These are phyloP conservation scores for Menura novaehollandiae DNA, from an alignment of 2,113 vertebrate species.

Conservation along the genomic window DNA sequence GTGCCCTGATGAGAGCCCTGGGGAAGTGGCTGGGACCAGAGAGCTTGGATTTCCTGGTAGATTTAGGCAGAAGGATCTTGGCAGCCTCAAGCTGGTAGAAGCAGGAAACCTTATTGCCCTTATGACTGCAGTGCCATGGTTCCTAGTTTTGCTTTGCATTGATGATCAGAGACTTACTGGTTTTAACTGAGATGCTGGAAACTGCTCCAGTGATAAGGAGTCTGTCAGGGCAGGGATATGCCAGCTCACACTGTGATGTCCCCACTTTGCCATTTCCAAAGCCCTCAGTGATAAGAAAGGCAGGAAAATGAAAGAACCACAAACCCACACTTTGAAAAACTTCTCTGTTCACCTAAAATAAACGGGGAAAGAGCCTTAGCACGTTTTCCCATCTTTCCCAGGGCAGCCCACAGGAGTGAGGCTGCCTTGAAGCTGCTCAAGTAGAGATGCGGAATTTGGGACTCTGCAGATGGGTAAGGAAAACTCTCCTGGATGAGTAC, in stretches of 20 bases:
- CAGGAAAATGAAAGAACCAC: background rate
- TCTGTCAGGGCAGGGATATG: background rate
- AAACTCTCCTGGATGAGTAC: background rate
- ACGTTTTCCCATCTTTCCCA: background rate
- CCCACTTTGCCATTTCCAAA: background rate
- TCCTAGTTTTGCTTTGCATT: background rate
- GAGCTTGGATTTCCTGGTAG: background rate
- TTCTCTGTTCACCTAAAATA: background rate
- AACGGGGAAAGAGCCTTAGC: background rate
- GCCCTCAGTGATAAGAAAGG: background rate
- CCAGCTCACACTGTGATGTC: background rate
- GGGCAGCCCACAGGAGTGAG: background rate
- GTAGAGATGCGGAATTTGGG: background rate
- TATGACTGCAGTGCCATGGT: background rate
- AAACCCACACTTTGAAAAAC: background rate
- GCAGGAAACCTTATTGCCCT: background rate
- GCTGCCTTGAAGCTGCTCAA: background rate
- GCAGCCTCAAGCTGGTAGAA: background rate
- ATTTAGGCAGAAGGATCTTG: background rate
- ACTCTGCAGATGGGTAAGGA: background rate
- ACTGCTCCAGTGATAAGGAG: background rate
- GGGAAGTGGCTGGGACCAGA: accelerated
- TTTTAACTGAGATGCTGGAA: background rate
- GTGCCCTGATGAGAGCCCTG: background rate
- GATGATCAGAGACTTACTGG: background rate